Evolutionary conservation across 2,888 invertebrate genomes (phyloP), one percentile per base, ranked within the genome.

Genomic region (Podotricha telesiphe): DNA sequence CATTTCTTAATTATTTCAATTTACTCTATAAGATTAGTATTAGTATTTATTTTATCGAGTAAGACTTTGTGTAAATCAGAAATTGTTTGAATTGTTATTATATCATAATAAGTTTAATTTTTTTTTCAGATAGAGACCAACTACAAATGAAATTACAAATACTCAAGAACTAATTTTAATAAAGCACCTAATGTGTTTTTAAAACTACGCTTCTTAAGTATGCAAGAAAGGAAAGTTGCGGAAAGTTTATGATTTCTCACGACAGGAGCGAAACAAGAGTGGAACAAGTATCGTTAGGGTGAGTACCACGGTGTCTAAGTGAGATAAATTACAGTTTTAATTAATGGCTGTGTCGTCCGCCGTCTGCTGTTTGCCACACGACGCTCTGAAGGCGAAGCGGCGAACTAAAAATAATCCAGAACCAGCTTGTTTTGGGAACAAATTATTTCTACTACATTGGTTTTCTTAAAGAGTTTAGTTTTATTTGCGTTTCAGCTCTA

Each of bases 241-340:
- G 10, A 48, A 62, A 62, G 37, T 62, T 62, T 62, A 62, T 62
- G 66, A 69, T 66, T 69, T 66, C 61, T 37, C 61, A 55, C 68
- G 45, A 61, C 47, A 56, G 40, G 7, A 69, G 28, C 47, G 68
- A 66, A 72, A 72, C 70, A 72, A 65, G 56, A 63, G 68, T 58
- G 63, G 62, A 70, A 70, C 68, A 72, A 70, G 70, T 72, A 66
- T 70, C 68, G 68, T 70, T 70, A 66, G 63, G 67, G 67, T 65
- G 68, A 70, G 68, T 70, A 65, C 64, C 72, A 68, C 65, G 65
- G 63, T 68, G 66, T 66, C 55, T 66, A 72, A 70, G 64, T 72
- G 68, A 70, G 72, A 75, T 74, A 72, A 74, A 75, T 74, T 74
- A 68, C 71, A 74, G 62, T 75, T 74, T 75, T 74, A 75, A 75